Conservation (phyloP, 1,140 invertebrate species). For the Cotesia typhae region DNA sequence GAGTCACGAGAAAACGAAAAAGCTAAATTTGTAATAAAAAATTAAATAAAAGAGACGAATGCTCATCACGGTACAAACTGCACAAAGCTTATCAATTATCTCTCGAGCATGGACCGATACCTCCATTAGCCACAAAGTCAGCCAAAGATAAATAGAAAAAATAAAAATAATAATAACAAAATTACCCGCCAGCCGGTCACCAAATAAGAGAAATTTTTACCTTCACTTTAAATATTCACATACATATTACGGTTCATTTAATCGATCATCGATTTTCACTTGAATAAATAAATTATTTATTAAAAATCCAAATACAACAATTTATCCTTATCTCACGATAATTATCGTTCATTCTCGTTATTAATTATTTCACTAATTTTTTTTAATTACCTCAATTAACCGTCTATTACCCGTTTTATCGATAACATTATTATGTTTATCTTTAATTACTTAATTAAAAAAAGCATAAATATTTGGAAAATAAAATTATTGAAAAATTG, state of each 20-base stretch:
- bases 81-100: slow-evolving; percentile 41
- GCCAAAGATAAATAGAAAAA: slow-evolving; percentile 12
- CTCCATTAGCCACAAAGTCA: slow-evolving; percentile 23
- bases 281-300: too few species aligned
- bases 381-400: too few species aligned
- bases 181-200: neutral
- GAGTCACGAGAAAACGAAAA: slow-evolving; percentile 19
- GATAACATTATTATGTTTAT: too few species aligned
- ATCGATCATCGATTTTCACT: neutral
- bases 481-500: too few species aligned
- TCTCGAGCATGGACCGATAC: slow-evolving; percentile 33
- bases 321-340: too few species aligned
- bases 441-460: too few species aligned
- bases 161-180: neutral
- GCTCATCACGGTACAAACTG: slow-evolving; percentile 15
- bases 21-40: slow-evolving; percentile 21
- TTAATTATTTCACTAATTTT: too few species aligned
- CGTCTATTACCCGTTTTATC: too few species aligned
- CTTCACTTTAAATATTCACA: neutral
- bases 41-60: neutral
- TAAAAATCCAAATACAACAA: too few species aligned
- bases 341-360: too few species aligned
- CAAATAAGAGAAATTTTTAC: slow-evolving; percentile 14
- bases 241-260: too few species aligned
- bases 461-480: too few species aligned